Conservation (phyloP, 2,113 vertebrate species). For the Pituophis catenifer region DNA sequence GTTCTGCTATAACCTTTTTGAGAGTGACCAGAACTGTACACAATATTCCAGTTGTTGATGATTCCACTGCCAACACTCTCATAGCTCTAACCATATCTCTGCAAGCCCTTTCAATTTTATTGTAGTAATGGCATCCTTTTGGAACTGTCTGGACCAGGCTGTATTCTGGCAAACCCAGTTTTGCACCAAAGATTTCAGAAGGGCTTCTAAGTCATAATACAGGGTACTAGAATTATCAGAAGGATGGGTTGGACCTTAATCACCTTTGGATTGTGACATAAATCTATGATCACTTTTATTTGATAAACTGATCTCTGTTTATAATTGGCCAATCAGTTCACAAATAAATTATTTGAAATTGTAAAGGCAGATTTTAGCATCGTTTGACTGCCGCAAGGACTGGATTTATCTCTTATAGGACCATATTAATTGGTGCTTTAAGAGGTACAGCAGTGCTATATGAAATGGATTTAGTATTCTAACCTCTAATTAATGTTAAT, state of each 20-base stretch:
- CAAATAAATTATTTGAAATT: background rate
- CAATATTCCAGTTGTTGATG: background rate
- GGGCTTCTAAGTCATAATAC: background rate
- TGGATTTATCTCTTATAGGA: background rate
- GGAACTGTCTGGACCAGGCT: background rate
- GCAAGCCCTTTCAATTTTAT: background rate
- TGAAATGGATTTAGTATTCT: background rate
- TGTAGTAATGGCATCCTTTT: background rate
- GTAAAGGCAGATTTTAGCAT: background rate
- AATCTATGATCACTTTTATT: rapidly evolving
- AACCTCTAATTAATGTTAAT: background rate
- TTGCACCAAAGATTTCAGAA: background rate
- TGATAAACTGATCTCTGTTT: background rate
- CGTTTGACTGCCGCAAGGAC: background rate
- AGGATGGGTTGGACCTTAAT: background rate
- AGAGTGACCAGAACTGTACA: background rate
- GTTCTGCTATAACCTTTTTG: background rate
- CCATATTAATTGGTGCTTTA: background rate
- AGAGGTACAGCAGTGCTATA: background rate
- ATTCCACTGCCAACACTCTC: background rate
- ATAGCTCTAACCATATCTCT: background rate
- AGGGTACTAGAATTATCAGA: background rate
- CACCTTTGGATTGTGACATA: background rate
- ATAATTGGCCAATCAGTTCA: background rate
- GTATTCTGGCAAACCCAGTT: background rate